Percentiles rank a stretch among this genome's conserved stretches.
Conservation (phyloP, 2,113 vertebrate genomes). For the Nanger granti region DNA sequence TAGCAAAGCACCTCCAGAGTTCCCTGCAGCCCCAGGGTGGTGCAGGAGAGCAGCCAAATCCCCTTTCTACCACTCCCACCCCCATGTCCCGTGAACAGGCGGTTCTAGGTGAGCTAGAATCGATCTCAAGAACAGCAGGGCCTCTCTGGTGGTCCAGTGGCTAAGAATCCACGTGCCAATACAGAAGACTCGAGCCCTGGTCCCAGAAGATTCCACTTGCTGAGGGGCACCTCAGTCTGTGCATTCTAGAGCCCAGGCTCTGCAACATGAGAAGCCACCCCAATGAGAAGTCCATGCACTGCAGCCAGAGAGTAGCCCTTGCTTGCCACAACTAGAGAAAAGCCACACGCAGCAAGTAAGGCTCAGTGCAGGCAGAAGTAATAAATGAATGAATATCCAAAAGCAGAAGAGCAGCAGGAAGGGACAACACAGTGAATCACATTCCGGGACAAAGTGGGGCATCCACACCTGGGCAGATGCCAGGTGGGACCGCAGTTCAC, state of each 20-base stretch:
- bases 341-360: background rate
- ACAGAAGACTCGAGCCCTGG: background rate
- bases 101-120: background rate
- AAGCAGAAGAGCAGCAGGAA: background rate
- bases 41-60: too few relatives aligned
- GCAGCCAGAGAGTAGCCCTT: background rate
- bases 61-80: background rate
- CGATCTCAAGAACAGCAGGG: background rate
- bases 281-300: background rate
- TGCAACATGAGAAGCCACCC: background rate
- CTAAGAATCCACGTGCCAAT: background rate
- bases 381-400: background rate
- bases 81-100: background rate
- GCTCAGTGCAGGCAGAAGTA: background rate
- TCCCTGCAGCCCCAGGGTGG: background rate
- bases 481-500: background rate
- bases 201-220: background rate
- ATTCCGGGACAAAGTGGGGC: background rate
- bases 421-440: background rate
- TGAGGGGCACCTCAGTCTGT: background rate
- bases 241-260: background rate
- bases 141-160: background rate
- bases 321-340: background rate
- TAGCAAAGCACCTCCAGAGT: background rate
- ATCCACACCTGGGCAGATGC: background rate